phyloP scores from a whole-genome alignment of 1,140 invertebrate genomes.

The Doryteuthis pealeii region DNA sequence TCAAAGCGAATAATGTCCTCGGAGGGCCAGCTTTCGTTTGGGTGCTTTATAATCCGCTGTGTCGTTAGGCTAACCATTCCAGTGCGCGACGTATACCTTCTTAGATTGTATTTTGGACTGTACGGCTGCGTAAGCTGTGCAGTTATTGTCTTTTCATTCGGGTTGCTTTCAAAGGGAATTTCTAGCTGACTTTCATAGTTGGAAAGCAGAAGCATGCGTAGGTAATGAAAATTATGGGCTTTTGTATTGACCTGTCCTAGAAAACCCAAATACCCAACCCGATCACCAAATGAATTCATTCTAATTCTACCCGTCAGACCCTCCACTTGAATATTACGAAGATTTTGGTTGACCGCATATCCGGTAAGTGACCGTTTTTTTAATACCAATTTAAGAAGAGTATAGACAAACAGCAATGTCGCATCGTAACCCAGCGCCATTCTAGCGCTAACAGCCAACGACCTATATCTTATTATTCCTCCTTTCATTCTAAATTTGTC shows the following conservation, averaged over 20 bases:
- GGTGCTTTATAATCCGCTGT: neutral
- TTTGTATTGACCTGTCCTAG: neutral
- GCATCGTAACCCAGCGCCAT: neutral
- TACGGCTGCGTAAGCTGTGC: neutral
- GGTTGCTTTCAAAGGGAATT: neutral
- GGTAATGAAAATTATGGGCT: neutral
- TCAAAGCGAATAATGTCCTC: neutral
- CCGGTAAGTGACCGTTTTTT: neutral
- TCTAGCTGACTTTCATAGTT: neutral
- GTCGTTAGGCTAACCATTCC: neutral
- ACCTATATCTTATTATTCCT: neutral
- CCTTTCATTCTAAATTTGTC: neutral
- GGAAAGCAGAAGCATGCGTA: neutral
- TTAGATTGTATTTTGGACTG: neutral
- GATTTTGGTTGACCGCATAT: neutral
- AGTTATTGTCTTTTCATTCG: neutral
- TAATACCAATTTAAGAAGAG: neutral
- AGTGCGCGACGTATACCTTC: neutral
- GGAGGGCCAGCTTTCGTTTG: neutral
- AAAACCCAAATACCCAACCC: neutral
- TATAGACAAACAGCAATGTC: neutral
- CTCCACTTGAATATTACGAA: neutral
- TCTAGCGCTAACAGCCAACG: neutral
- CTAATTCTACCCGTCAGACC: neutral
- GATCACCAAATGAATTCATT: neutral